Conservation (phyloP, 2,797 vertebrate genomes). For the Semotilus atromaculatus region DNA sequence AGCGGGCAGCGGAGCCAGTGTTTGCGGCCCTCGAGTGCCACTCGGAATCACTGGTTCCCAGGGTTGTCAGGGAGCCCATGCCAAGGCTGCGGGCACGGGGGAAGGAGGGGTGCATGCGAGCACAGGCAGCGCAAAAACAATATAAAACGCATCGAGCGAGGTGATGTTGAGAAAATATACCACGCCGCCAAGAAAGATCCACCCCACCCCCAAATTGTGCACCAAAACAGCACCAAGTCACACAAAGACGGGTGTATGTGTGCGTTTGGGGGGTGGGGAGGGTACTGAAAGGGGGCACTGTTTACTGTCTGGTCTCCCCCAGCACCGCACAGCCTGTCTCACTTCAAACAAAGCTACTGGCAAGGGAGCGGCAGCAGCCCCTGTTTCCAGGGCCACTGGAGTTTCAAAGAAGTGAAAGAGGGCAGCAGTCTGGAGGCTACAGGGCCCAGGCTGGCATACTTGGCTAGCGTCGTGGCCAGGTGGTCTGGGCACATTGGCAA, state of each 20-base stretch:
- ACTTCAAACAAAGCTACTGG: constrained; percentile 81
- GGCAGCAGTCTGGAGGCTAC: constrained; percentile 86
- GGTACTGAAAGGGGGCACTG: constrained; percentile 78
- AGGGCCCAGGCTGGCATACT: constrained; percentile 86
- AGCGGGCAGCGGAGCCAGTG: constrained; percentile 62
- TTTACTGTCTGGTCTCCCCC: constrained; percentile 80
- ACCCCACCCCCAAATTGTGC: constrained; percentile 22
- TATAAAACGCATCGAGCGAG: constrained; percentile 65
- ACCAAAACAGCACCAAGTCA: constrained; percentile 58
- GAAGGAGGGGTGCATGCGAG: constrained; percentile 36
- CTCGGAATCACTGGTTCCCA: constrained; percentile 65
- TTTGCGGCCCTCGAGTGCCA: constrained; percentile 66
- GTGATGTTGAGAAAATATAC: constrained; percentile 65
- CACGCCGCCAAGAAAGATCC: constrained; percentile 13
- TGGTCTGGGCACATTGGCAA: constrained; percentile 92
- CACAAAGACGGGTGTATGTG: constrained; percentile 61
- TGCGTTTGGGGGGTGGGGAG: constrained; percentile 51
- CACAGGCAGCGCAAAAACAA: constrained; percentile 13
- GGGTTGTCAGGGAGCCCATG: constrained; percentile 63
- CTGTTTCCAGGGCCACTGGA: constrained; percentile 79
- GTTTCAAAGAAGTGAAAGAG: constrained; percentile 83
- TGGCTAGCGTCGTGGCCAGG: constrained; percentile 88
- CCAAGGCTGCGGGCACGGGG: constrained; percentile 56
- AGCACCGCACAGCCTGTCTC: constrained; percentile 76
- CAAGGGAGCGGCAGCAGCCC: constrained; percentile 74